Conservation (phyloP, 2,797 vertebrate genomes). For the Poeciliopsis turneri region DNA sequence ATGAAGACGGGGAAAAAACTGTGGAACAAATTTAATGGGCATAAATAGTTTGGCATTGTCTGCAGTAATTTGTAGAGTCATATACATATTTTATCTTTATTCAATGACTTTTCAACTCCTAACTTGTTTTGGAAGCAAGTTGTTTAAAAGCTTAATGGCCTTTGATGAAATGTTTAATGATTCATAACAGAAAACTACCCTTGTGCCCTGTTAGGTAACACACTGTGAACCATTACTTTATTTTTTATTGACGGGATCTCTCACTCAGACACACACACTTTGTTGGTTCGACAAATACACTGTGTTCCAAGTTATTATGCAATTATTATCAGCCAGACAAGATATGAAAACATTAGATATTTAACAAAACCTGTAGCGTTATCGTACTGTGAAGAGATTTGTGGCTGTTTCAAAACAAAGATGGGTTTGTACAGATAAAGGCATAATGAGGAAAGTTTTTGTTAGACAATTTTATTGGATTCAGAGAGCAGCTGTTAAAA, state of each 20-base stretch:
- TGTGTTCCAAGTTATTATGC: too few relatives aligned
- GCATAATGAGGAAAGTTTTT: too few relatives aligned
- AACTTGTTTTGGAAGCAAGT: background rate
- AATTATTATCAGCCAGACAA: too few relatives aligned
- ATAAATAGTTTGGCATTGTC: background rate
- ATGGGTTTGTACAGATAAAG: too few relatives aligned
- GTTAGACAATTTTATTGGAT: too few relatives aligned
- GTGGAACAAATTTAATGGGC: background rate
- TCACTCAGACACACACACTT: background rate
- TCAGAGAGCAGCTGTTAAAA: too few relatives aligned
- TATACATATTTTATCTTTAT: background rate
- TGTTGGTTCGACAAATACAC: background rate
- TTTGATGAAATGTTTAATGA: slow-evolving; percentile 12
- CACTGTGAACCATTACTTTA: slow-evolving; percentile 1
- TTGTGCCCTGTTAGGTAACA: slow-evolving; percentile 4
- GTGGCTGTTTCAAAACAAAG: too few relatives aligned
- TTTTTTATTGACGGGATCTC: slow-evolving; percentile 1
- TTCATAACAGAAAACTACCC: slow-evolving; percentile 6
- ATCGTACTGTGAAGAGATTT: too few relatives aligned
- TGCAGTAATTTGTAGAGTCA: background rate
- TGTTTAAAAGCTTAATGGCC: background rate
- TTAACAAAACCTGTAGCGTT: too few relatives aligned
- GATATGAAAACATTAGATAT: too few relatives aligned
- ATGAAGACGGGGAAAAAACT: too few relatives aligned
- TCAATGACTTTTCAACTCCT: background rate